Conservation (phyloP, 2,888 invertebrate species). For the Acanthosoma haemorrhoidale region DNA sequence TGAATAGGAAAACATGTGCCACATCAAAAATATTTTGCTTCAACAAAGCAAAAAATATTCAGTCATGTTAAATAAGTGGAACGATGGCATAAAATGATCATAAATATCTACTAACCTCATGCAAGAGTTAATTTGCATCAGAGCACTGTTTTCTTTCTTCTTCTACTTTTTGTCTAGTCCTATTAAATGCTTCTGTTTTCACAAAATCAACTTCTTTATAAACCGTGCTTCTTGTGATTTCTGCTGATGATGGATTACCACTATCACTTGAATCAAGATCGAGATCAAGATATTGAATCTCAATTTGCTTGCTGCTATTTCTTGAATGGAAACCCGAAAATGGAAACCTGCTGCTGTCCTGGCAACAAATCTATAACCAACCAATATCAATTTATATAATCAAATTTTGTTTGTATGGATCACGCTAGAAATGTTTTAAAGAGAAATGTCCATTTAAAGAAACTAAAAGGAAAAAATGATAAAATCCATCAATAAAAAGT, state of each 20-base stretch:
- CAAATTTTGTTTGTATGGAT: no score
- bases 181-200: conserved; percentile 88
- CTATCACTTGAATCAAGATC: conserved; percentile 58
- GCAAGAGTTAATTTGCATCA: conserved; percentile 15
- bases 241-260: conserved; percentile 29
- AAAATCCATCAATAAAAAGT: no score
- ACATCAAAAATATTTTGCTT: no score
- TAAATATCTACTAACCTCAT: neutral
- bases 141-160: conserved; percentile 54
- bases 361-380: conserved; percentile 48
- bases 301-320: conserved; percentile 36
- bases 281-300: conserved; percentile 79
- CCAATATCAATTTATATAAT: conserved; percentile 19
- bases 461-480: no score
- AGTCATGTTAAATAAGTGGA: no score
- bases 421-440: no score
- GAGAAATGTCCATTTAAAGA: no score
- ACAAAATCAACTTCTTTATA: conserved; percentile 81
- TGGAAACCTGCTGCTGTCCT: conserved; percentile 45
- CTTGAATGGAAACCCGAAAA: conserved; percentile 38
- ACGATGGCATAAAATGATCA: neutral
- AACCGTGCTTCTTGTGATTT: conserved; percentile 39
- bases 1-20: no score
- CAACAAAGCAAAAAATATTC: no score
- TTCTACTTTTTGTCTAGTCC: conserved; percentile 73